These are phyloP conservation scores for Polypedilum pembai DNA, from an alignment of 1,140 invertebrate species.

Conservation along the genomic window DNA sequence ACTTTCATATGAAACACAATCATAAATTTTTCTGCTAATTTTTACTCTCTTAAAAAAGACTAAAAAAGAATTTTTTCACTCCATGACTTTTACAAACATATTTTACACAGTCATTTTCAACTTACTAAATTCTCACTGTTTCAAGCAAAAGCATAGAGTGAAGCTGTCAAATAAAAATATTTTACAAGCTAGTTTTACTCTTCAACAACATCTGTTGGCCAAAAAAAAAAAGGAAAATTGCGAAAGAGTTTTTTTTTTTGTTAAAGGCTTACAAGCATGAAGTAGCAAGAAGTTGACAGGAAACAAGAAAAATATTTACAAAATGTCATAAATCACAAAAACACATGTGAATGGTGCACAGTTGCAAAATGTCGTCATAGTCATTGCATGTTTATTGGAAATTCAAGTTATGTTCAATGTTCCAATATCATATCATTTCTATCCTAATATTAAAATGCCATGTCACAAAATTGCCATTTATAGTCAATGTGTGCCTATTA, in stretches of 20 bases:
- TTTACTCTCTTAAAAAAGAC: too few species aligned
- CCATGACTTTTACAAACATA: too few species aligned
- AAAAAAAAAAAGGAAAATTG: background rate
- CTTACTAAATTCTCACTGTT: too few species aligned
- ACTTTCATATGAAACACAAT: too few species aligned
- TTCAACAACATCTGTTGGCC: background rate
- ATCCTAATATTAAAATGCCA: background rate
- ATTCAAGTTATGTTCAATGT: background rate
- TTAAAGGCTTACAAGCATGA: background rate
- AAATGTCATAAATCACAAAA: background rate
- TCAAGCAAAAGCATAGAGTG: too few species aligned
- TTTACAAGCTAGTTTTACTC: too few species aligned
- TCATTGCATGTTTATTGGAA: background rate
- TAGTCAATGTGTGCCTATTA: conserved; percentile 16
- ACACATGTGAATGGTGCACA: background rate
- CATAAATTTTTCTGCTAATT: too few species aligned
- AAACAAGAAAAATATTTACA: conserved; percentile 8
- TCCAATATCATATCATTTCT: background rate
- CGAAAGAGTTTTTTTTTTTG: background rate
- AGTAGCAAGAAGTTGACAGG: background rate
- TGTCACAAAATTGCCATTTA: background rate
- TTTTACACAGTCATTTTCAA: too few species aligned
- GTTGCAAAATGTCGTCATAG: background rate
- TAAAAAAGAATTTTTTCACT: too few species aligned
- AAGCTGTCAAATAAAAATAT: too few species aligned